Conservation (phyloP, 2,113 vertebrate species). For the Sebastes fasciatus region DNA sequence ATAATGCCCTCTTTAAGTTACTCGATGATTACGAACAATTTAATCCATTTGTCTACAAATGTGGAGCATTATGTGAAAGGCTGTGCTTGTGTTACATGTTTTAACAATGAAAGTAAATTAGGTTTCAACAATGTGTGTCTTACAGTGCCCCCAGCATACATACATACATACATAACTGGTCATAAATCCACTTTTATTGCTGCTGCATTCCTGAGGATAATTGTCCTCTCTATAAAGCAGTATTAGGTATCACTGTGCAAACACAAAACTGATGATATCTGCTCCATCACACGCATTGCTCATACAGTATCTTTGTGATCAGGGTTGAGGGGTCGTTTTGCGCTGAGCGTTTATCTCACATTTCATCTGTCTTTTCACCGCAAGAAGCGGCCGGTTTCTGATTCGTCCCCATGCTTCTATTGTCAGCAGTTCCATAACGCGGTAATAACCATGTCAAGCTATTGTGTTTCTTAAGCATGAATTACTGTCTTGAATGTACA, state of each 20-base stretch:
- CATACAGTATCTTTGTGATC: conserved; percentile 64
- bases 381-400: conserved; percentile 29
- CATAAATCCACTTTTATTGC: conserved; percentile 73
- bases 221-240: conserved; percentile 57
- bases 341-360: conserved; percentile 46
- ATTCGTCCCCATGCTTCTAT: conserved; percentile 7
- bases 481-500: not conserved
- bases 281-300: conserved; percentile 42
- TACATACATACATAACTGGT: conserved; percentile 5
- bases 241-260: conserved; percentile 66
- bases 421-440: conserved; percentile 27
- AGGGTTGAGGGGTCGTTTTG: conserved; percentile 28
- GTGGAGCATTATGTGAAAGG: conserved; percentile 10
- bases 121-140: conserved; percentile 33
- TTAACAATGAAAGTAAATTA: conserved; percentile 59
- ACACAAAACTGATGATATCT: conserved; percentile 55
- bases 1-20: not conserved
- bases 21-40: not conserved
- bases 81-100: conserved; percentile 12
- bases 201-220: conserved; percentile 67
- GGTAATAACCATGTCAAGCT: conserved; percentile 9
- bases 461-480: conserved; percentile 7
- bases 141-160: conserved; percentile 32
- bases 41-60: not conserved
- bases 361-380: conserved; percentile 58